Evolutionary conservation across 2,888 invertebrate genomes (phyloP).

Genomic region (Lamproptera curius): DNA sequence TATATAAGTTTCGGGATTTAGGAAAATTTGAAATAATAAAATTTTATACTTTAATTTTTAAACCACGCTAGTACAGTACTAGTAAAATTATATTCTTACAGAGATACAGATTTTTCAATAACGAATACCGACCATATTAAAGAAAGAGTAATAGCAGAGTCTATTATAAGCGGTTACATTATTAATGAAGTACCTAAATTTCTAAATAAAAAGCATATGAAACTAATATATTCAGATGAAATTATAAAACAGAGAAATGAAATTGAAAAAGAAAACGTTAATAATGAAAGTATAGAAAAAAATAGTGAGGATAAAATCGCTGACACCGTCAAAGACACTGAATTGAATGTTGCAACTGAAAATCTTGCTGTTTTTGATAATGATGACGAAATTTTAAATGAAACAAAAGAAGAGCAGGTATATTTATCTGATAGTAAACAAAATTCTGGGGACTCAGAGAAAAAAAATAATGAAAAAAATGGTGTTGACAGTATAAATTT

Average conservation of each 20-base stretch:
- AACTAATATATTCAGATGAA: background rate
- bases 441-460: no score
- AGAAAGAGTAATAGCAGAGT: constrained; percentile 23
- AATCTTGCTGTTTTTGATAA: no score
- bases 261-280: background rate
- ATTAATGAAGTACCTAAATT: constrained; percentile 37
- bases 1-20: no score
- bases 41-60: no score
- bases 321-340: background rate
- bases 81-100: constrained; percentile 20
- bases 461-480: no score
- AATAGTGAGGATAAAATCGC: background rate
- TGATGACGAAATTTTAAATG: no score
- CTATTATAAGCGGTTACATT: constrained; percentile 28
- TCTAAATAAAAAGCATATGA: constrained; percentile 26
- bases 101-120: constrained; percentile 29
- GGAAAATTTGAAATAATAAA: no score
- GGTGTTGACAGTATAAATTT: no score
- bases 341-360: no score
- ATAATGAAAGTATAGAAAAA: background rate
- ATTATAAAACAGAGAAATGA: background rate
- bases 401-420: no score
- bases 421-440: no score
- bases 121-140: constrained; percentile 19
- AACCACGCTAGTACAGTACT: no score